phyloP scores from a whole-genome alignment of 2,888 invertebrate species.

The Cybosia mesomella region DNA sequence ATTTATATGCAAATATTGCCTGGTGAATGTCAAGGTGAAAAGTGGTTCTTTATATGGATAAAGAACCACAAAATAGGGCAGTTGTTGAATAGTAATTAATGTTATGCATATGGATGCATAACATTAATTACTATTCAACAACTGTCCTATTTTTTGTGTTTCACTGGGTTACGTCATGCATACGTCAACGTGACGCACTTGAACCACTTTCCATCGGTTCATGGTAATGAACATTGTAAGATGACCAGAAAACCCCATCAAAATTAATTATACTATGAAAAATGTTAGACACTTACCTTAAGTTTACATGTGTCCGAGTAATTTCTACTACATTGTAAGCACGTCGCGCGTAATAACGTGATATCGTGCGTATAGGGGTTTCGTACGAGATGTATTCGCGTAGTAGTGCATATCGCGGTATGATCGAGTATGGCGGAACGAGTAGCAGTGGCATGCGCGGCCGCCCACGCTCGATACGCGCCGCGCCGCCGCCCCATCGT shows the following conservation, averaged over 20 bases:
- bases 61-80: slow-evolving; percentile 37
- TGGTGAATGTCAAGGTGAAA: slow-evolving; percentile 26
- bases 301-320: slow-evolving; percentile 57
- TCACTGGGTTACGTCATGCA: slow-evolving; percentile 67
- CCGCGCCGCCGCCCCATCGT: slow-evolving; percentile 47
- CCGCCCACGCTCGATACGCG: slow-evolving; percentile 83
- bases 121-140: slow-evolving; percentile 24
- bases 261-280: slow-evolving; percentile 19
- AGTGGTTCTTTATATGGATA: slow-evolving; percentile 15
- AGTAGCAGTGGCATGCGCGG: slow-evolving; percentile 69
- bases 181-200: slow-evolving; percentile 70
- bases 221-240: slow-evolving; percentile 47
- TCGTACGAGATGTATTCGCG: slow-evolving; percentile 57
- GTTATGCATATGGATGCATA: slow-evolving; percentile 20
- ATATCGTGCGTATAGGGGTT: slow-evolving; percentile 56
- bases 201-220: slow-evolving; percentile 54
- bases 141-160: slow-evolving; percentile 39
- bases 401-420: slow-evolving; percentile 69
- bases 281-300: slow-evolving; percentile 63
- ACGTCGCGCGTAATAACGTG: slow-evolving; percentile 56
- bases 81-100: slow-evolving; percentile 25
- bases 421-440: slow-evolving; percentile 50
- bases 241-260: slow-evolving; percentile 22
- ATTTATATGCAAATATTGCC: slow-evolving; percentile 17
- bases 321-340: slow-evolving; percentile 69